phyloP scores from a whole-genome alignment of 2,113 vertebrate species.

The Entomyzon cyanotis region DNA sequence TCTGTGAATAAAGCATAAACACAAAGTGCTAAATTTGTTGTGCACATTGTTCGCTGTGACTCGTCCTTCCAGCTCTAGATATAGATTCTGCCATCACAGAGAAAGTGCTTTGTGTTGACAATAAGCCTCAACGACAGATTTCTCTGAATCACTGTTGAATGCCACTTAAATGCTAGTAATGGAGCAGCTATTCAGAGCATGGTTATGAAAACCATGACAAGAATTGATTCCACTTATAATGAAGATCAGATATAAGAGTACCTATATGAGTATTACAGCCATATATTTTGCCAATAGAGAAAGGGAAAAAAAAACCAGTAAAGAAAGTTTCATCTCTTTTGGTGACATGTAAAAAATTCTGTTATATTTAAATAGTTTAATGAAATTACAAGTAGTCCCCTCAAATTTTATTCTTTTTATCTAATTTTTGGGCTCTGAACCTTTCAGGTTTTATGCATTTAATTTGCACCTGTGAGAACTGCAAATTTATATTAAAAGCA shows the following conservation, averaged over 20 bases:
- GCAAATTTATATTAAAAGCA: background rate
- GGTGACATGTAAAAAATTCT: background rate
- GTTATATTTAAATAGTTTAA: background rate
- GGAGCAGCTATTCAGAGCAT: background rate
- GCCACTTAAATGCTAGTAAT: background rate
- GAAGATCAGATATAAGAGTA: conserved; percentile 14
- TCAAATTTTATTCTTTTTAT: background rate
- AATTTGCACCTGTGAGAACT: background rate
- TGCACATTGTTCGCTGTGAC: background rate
- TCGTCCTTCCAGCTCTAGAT: background rate
- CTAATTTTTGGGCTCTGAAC: background rate
- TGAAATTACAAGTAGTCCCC: background rate
- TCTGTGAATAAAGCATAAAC: background rate
- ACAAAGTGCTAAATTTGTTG: background rate
- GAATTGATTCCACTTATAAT: conserved; percentile 12
- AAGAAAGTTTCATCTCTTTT: background rate
- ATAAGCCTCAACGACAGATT: background rate
- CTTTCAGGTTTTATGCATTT: background rate
- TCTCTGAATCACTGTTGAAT: background rate
- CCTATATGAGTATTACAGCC: background rate
- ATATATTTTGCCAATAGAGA: background rate
- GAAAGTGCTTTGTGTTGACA: conserved; percentile 19
- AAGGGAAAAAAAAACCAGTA: background rate
- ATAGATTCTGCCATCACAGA: background rate
- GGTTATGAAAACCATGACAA: conserved; percentile 8